Evolutionary conservation across 1,140 invertebrate genomes (phyloP), one percentile per base, ranked within the genome.

Genomic region (Hypothenemus hampei): DNA sequence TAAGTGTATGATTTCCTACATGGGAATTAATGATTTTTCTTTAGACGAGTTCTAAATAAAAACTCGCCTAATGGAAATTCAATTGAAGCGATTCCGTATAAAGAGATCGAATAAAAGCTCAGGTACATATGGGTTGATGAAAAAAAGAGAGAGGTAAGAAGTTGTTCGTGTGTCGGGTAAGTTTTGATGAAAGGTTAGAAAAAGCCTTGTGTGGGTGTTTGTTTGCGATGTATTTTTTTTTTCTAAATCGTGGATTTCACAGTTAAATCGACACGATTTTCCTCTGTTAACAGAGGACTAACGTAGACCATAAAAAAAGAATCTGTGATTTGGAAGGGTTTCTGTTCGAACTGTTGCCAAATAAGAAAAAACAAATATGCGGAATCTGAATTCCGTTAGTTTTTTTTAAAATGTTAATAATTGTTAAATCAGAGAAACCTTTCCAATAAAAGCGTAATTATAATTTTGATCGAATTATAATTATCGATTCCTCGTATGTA

Each of bases 281-380:
- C n/a, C n/a, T n/a, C n/a, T n/a, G 52, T 49, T 56, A 36, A 41
- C 46, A 47, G 47, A 43, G 55, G 55, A 47, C 29, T 45, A n/a
- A n/a, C n/a, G n/a, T n/a, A 57, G 44, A 48, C 37, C 46, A 44
- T 57, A 53, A 61, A 20, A 64, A 62, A 66, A 67, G 50, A 65
- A 69, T 65, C 69, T 70, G 69, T 70, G 69, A 70, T 70, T 70
- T 70, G 69, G 62, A 67, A 64, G 66, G 57, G 69, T 65, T 70
- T 70, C 67, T 46, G n/a, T n/a, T n/a, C n/a, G n/a, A 47, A 57
- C 24, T 29, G 67, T 68, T 70, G 68, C 68, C 68, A 70, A 70
- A 69, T 69, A 55, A 56, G 43, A n/a, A n/a, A n/a, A n/a, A n/a
- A n/a, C n/a, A n/a, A n/a, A n/a, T n/a, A n/a, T n/a, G n/a, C n/a